phyloP scores from a whole-genome alignment of 2,113 vertebrate genomes.

The Rhinolophus ferrumequinum region DNA sequence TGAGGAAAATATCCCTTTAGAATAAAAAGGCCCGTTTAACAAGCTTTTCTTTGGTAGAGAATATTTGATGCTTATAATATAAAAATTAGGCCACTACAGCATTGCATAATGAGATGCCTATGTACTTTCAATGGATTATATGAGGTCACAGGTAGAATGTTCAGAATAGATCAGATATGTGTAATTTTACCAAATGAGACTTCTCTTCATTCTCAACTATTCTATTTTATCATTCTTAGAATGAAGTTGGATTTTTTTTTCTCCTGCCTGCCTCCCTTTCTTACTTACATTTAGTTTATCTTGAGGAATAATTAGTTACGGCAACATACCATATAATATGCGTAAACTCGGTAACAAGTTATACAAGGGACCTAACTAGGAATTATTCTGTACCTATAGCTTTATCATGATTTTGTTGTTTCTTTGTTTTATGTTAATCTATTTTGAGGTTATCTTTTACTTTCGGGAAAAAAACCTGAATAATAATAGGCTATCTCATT shows the following conservation, averaged over 20 bases:
- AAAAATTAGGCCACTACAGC: slow-evolving; percentile 36
- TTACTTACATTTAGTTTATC: slow-evolving; percentile 20
- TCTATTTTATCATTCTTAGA: neutral
- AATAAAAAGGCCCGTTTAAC: neutral
- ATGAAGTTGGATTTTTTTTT: neutral
- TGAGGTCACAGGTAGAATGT: neutral
- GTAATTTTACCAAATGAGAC: neutral
- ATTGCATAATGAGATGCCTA: neutral
- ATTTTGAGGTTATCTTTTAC: neutral
- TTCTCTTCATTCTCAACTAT: neutral
- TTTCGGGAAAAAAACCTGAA: neutral
- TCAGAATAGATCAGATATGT: neutral
- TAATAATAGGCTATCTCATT: neutral
- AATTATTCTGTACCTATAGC: neutral
- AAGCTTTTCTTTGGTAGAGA: slow-evolving; percentile 27
- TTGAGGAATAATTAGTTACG: neutral
- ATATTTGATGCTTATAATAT: slow-evolving; percentile 36
- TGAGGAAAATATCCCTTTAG: slow-evolving; percentile 5
- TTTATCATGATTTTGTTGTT: neutral
- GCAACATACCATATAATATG: neutral
- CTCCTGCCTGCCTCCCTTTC: neutral
- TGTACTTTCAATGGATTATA: neutral
- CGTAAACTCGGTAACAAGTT: neutral
- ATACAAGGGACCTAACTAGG: neutral
- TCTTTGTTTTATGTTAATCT: neutral